Percentiles rank a stretch among this genome's conserved stretches.
Conservation (phyloP, 2,113 vertebrate species). For the Panthera uncia region DNA sequence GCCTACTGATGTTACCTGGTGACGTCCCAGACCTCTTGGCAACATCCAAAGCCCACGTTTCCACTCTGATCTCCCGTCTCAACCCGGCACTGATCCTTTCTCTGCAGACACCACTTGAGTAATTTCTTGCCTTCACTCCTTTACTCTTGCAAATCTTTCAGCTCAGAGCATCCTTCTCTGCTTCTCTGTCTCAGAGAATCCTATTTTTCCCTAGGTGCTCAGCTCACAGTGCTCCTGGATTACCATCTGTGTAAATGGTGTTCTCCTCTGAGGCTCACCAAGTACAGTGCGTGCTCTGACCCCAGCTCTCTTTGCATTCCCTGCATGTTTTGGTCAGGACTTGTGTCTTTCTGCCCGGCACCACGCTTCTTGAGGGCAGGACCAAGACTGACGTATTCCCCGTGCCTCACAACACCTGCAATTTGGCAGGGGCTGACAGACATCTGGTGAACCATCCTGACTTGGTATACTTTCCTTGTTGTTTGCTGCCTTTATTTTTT, state of each 20-base stretch:
- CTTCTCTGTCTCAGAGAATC: background rate
- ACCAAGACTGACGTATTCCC: background rate
- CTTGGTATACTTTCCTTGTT: background rate
- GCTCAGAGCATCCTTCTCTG: background rate
- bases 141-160: background rate
- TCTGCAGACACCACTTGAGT: background rate
- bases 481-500: conserved; percentile 14
- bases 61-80: background rate
- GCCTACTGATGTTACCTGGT: background rate
- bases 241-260: rapidly evolving
- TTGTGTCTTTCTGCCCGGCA: background rate
- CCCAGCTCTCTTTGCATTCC: background rate
- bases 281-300: background rate
- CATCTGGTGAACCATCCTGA: background rate
- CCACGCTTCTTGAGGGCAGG: background rate
- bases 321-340: rapidly evolving
- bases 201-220: background rate
- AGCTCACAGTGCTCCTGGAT: background rate
- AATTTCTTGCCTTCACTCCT: background rate
- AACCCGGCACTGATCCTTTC: too few relatives aligned
- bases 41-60: background rate
- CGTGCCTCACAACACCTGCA: background rate
- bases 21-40: background rate
- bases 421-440: background rate
- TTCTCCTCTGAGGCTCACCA: background rate